Percentiles rank a stretch among this genome's conserved stretches.
These are phyloP conservation scores for Megaleporinus macrocephalus DNA, from an alignment of 2,113 vertebrate species.

Conservation along the genomic window DNA sequence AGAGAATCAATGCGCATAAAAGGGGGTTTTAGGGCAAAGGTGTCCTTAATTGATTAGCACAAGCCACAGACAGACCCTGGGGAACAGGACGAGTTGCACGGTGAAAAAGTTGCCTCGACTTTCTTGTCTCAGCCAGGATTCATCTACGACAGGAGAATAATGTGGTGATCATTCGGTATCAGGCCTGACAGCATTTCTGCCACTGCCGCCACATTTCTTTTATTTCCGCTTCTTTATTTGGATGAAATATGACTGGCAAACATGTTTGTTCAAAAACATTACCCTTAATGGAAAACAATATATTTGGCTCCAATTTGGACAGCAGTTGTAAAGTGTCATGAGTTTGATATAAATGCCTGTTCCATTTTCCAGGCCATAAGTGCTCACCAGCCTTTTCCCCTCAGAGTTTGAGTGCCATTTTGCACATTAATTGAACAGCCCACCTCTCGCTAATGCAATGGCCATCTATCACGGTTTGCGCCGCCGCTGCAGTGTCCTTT, in stretches of 20 bases:
- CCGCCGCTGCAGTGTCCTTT: conserved; percentile 69
- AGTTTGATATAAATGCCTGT: conserved; percentile 71
- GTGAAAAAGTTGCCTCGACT: conserved; percentile 37
- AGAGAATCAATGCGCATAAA: conserved; percentile 79
- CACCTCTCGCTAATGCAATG: conserved; percentile 58
- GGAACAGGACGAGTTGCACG: conserved; percentile 19
- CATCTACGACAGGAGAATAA: conserved; percentile 39
- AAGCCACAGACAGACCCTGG: conserved; percentile 22
- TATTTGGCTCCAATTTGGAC: conserved; percentile 72
- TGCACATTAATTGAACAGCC: conserved; percentile 75
- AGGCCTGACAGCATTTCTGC: conserved; percentile 37
- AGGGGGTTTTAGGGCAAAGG: conserved; percentile 69
- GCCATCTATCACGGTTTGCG: conserved; percentile 77
- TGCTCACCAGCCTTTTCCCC: conserved; percentile 63
- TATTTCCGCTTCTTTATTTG: conserved; percentile 54
- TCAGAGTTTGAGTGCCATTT: conserved; percentile 71
- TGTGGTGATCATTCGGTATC: conserved; percentile 40
- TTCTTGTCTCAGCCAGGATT: conserved; percentile 35
- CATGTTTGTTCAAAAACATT: conserved; percentile 62
- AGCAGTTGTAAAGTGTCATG: conserved; percentile 71
- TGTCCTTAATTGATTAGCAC: conserved; percentile 73
- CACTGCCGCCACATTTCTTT: conserved; percentile 33
- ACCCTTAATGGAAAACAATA: conserved; percentile 76
- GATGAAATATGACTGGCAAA: conserved; percentile 74
- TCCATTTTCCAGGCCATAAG: conserved; percentile 70